Evolutionary conservation across 2,888 invertebrate species (phyloP).

Genomic region (Clunio marinus): DNA sequence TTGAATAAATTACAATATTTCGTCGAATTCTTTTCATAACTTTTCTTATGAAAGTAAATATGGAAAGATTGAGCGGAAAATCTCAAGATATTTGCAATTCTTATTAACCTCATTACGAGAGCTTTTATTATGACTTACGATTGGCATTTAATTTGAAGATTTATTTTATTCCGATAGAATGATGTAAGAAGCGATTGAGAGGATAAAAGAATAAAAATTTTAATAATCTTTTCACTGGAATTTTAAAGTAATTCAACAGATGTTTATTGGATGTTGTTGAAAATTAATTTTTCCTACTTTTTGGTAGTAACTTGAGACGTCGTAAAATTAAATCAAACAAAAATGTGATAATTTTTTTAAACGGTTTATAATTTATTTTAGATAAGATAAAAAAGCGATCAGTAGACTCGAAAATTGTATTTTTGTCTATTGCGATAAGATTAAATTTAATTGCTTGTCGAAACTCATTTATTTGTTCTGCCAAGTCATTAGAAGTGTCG

Average conservation of each 20-base stretch:
- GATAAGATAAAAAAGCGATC: not conserved
- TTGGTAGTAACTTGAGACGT: too few species aligned
- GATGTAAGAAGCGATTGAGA: too few species aligned
- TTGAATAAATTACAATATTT: not conserved
- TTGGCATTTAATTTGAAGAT: too few species aligned
- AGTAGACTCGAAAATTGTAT: too few species aligned
- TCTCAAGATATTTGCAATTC: not conserved
- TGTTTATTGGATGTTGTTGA: not conserved
- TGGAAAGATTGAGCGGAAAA: conserved; percentile 6
- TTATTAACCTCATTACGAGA: not conserved
- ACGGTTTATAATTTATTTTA: not conserved
- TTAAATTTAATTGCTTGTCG: not conserved
- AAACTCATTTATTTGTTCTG: not conserved
- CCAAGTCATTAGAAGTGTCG: not conserved
- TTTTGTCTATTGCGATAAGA: too few species aligned
- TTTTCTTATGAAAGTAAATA: not conserved
- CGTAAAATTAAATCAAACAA: too few species aligned
- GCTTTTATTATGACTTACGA: not conserved
- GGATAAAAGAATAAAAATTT: too few species aligned
- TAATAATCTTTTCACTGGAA: too few species aligned
- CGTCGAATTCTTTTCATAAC: not conserved
- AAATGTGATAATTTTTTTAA: too few species aligned
- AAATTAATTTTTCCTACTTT: not conserved
- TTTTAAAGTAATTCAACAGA: too few species aligned
- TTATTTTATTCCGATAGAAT: too few species aligned